These are phyloP conservation scores for Nymphalis c-album DNA, from an alignment of 2,888 invertebrate genomes.

Conservation along the genomic window DNA sequence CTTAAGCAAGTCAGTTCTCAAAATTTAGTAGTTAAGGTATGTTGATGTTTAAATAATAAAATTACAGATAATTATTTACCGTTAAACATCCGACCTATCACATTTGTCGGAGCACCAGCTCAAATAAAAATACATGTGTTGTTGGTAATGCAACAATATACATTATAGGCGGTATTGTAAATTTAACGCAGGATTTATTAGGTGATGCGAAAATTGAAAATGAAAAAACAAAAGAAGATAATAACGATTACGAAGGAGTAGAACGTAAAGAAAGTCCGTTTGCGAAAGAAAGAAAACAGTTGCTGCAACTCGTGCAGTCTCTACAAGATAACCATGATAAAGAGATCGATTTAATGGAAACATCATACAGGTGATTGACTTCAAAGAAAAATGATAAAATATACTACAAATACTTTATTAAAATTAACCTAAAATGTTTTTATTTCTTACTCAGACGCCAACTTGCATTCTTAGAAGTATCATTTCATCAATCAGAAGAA, in stretches of 20 bases:
- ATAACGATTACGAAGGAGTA: constrained; percentile 44
- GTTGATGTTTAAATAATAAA: too few species aligned
- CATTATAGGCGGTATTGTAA: constrained; percentile 29
- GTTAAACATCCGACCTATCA: too few species aligned
- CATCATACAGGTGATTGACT: constrained; percentile 80
- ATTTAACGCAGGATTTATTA: constrained; percentile 58
- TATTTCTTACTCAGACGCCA: constrained; percentile 70
- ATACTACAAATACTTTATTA: background rate
- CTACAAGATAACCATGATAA: constrained; percentile 82
- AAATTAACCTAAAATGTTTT: background rate
- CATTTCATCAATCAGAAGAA: constrained; percentile 79
- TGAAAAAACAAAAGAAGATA: constrained; percentile 39
- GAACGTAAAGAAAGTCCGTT: constrained; percentile 58
- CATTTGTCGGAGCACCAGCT: too few species aligned
- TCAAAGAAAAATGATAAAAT: background rate
- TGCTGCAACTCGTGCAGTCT: constrained; percentile 75
- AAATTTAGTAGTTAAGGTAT: too few species aligned
- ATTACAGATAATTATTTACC: too few species aligned
- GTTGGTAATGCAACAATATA: too few species aligned
- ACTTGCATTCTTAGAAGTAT: constrained; percentile 80
- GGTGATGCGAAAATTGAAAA: constrained; percentile 49
- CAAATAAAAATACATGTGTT: too few species aligned
- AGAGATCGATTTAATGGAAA: constrained; percentile 83
- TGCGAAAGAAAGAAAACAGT: constrained; percentile 63
- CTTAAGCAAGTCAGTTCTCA: too few species aligned